Conservation (phyloP, 1,140 invertebrate species). For the Pogonomyrmex californicus region DNA sequence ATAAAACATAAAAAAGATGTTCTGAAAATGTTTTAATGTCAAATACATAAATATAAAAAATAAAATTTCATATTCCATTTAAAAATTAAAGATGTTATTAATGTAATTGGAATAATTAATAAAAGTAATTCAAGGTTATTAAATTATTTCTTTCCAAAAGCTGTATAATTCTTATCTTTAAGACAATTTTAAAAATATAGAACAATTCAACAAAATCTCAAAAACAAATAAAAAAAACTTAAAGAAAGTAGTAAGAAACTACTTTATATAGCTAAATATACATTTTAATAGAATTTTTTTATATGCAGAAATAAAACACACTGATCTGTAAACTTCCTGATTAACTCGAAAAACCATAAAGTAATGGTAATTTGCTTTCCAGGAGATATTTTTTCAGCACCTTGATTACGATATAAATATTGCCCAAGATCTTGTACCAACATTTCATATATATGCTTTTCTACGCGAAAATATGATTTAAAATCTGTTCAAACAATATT, state of each 20-base stretch:
- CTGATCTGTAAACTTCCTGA: slow-evolving; percentile 29
- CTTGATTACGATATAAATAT: neutral
- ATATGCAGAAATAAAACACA: slow-evolving; percentile 12
- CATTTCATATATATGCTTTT: slow-evolving; percentile 17
- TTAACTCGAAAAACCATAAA: slow-evolving; percentile 19
- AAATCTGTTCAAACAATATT: slow-evolving; percentile 18
- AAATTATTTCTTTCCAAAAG: neutral
- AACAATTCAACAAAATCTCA: neutral
- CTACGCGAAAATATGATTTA: neutral
- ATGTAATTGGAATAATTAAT: too few species aligned
- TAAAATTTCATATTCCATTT: too few species aligned
- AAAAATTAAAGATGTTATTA: too few species aligned
- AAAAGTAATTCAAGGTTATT: too few species aligned
- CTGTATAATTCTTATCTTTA: neutral
- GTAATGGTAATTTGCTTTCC: slow-evolving; percentile 14
- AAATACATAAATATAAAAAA: too few species aligned
- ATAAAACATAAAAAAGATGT: too few species aligned
- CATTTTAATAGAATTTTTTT: neutral
- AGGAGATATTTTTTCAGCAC: slow-evolving; percentile 13
- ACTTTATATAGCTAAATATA: neutral
- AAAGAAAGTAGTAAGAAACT: neutral
- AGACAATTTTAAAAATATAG: too few species aligned
- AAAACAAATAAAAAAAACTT: neutral
- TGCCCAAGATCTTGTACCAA: slow-evolving; percentile 12
- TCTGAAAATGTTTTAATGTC: too few species aligned